These are phyloP conservation scores for Naja naja DNA, from an alignment of 2,113 vertebrate species.

Conservation along the genomic window DNA sequence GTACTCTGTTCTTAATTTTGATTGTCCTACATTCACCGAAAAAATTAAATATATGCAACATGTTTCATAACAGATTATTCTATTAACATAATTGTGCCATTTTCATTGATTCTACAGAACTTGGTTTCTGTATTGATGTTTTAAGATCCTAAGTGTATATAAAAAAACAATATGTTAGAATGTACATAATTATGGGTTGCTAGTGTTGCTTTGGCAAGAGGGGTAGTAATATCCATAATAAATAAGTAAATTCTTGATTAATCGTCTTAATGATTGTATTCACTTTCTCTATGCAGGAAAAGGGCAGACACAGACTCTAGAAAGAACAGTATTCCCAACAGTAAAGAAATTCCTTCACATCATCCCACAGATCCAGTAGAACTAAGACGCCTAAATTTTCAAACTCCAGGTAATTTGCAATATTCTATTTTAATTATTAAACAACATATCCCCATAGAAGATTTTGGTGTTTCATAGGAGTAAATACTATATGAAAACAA, in stretches of 20 bases:
- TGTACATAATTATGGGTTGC: not conserved
- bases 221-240: not conserved
- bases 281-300: slow-evolving; percentile 77
- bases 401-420: slow-evolving; percentile 89
- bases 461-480: not conserved
- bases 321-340: slow-evolving; percentile 95
- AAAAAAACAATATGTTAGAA: not conserved
- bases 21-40: not conserved
- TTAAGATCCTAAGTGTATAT: not conserved
- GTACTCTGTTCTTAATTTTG: not conserved
- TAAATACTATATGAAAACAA: not conserved
- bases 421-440: not conserved
- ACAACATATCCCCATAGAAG: not conserved
- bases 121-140: not conserved
- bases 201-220: not conserved
- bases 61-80: not conserved
- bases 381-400: slow-evolving; percentile 95
- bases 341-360: slow-evolving; percentile 92
- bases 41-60: not conserved
- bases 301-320: slow-evolving; percentile 93
- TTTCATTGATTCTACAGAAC: not conserved
- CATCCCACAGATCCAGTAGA: slow-evolving; percentile 97
- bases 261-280: not conserved
- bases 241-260: slow-evolving; percentile 8
- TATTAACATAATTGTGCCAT: not conserved